Evolutionary conservation across 2,113 vertebrate genomes (phyloP).

Genomic region (Lophius piscatorius): DNA sequence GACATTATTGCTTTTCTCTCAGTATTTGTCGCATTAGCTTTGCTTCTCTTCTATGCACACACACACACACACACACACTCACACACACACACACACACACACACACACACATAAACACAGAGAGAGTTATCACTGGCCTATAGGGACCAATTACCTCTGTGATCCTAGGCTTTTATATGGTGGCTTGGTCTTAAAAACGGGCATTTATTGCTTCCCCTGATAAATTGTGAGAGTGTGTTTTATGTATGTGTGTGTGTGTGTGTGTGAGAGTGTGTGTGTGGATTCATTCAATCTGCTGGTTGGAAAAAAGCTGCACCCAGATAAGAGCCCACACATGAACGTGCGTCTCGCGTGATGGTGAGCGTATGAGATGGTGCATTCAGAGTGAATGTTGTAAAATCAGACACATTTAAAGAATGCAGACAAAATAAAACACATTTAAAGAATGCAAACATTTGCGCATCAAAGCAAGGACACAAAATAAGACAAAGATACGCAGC

Average conservation of each 20-base stretch:
- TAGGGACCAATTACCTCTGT: conserved; percentile 66
- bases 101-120: conserved; percentile 63
- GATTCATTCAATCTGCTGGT: conserved; percentile 35
- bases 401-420: no score
- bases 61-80: no score
- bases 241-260: conserved; percentile 14
- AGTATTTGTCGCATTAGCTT: conserved; percentile 45
- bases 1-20: conserved; percentile 56
- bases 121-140: conserved; percentile 61
- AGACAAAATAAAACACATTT: no score
- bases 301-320: conserved; percentile 3
- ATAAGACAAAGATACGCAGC: no score
- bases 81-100: conserved; percentile 18
- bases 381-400: no score
- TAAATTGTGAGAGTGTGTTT: conserved; percentile 38
- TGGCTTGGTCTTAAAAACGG: conserved; percentile 68
- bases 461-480: no score
- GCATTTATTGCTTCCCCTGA: conserved; percentile 62
- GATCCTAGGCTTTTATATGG: conserved; percentile 65
- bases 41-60: no score
- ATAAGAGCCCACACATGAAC: neutral
- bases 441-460: no score
- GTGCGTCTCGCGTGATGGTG: no score
- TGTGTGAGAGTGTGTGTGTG: no score
- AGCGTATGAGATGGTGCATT: no score